Base-by-base conservation (phyloP, 2,113 vertebrate species). In the Hucho hucho region DNA sequence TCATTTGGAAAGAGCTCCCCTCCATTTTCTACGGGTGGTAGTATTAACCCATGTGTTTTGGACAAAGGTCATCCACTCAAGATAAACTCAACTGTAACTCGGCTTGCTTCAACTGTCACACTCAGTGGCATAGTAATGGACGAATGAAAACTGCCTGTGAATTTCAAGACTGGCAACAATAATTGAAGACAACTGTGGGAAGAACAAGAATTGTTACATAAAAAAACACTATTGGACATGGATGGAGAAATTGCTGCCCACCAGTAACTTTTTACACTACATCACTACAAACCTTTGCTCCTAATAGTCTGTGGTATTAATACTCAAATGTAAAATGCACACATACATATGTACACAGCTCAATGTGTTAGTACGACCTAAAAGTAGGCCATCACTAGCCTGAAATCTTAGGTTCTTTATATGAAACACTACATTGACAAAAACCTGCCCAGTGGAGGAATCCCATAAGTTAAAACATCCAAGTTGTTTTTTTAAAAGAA, bases 1-100 rank as follows among this genome's bases (percentile, higher is more conserved):
- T 81, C 80, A 69, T 81, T 82, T 79, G 81, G 86, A 84, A 78
- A 77, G 83, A 85, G 79, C 81, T 81, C 82, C 84, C 84, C 75
- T 79, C 76, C 86, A 79, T 84, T 82, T 68, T 70, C 84, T 83
- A 79, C 84, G 81, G 82, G 72, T 67, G 77, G 87, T 86, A 80
- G 77, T 63, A 56, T 83, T 73, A 80, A 65, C 81, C 80, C 76
- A 20, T 59, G 6, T 79, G 32, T 79, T 74, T 18, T 63, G 76
- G 86, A 83, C 73, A 73, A 64, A 84, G 75, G 64, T 85, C 77
- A 71, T 73, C 85, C 49, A 69, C 53, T 43, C 64, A 73, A 63
- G 76, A 78, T 37, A 25, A 4, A 22, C 29, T 68, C 29, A 7
- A 22, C 71, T 28, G 37, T 53, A 46, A 32, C 32, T 69, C 37